Base-by-base conservation (phyloP, 2,888 invertebrate genomes). In the Podabrus alpinus region DNA sequence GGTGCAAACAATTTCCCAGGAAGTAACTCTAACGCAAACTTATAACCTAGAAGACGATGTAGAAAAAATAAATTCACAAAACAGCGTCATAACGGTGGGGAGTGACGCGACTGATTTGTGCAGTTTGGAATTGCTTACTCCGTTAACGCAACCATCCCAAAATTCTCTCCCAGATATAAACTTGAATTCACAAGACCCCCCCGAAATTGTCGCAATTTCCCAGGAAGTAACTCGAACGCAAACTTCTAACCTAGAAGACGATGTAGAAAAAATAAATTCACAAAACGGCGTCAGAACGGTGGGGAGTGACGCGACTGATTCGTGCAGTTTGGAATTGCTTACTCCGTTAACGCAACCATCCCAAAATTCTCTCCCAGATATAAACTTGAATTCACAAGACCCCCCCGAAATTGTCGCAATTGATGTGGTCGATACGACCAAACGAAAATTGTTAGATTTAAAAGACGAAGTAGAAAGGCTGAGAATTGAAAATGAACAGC, bases 401-500 rank as follows among this genome's bases (percentile, higher is more conserved):
- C 4, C 29, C 29, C 5, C 29, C 13, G 5, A 13, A 5, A 13
- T 5, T 1, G 13, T 13, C 5, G 13, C 5, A 13, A 13, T 29
- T 29, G n/a, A 29, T 13, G 29, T 13, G n/a, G 29, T 4, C 13
- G 4, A 29, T 29, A 11, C 13, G 29, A 29, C 4, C 13, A 69
- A 69, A 21, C 68, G 74, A 25, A 66, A 67, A n/a, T 66, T 77
- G 17, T 45, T 73, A 45, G 71, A 72, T 61, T 67, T 78, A 59
- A 74, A 79, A 59, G 76, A 72, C 15, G 74, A 78, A 70, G 68
- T 76, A 15, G 66, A 68, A 68, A 70, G 69, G 29, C 68, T 78
- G 10, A 78, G 67, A 60, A 59, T 61, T 59, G 75, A 77, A 73
- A 71, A 75, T 59, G 77, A 79, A 59, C 73, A 64, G 10, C 66